These are phyloP conservation scores for Cherax destructor DNA, from an alignment of 1,140 invertebrate genomes.

Conservation along the genomic window DNA sequence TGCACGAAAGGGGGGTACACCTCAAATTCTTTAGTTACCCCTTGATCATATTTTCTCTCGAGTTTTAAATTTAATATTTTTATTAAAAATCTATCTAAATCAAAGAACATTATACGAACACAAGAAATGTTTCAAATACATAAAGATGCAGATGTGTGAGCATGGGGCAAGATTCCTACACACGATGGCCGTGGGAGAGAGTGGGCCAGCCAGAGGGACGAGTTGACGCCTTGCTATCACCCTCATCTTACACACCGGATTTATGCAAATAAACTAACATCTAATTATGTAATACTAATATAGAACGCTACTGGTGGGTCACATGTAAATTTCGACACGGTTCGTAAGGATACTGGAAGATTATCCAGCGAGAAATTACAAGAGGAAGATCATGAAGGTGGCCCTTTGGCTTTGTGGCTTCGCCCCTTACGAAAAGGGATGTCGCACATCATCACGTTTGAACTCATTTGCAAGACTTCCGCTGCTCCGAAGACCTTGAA, in stretches of 20 bases:
- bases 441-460: conserved; percentile 8
- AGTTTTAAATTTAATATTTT: not conserved
- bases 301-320: not conserved
- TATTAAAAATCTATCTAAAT: not conserved
- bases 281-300: not conserved
- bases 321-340: not conserved
- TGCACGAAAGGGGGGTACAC: not conserved
- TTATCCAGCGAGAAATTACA: not conserved
- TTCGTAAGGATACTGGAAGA: not conserved
- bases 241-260: not conserved
- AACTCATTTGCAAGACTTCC: not conserved
- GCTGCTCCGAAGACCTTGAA: not conserved
- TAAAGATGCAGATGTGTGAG: not conserved
- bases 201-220: conserved; percentile 1
- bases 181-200: conserved; percentile 9
- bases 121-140: not conserved
- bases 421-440: conserved; percentile 6
- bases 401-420: conserved; percentile 11
- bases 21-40: conserved; percentile 4
- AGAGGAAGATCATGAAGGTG: not conserved
- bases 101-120: not conserved
- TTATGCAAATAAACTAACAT: not conserved
- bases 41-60: not conserved
- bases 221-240: not conserved
- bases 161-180: not conserved